These are phyloP conservation scores for Myrmecobius fasciatus DNA, from an alignment of 2,113 vertebrate species.

Conservation along the genomic window DNA sequence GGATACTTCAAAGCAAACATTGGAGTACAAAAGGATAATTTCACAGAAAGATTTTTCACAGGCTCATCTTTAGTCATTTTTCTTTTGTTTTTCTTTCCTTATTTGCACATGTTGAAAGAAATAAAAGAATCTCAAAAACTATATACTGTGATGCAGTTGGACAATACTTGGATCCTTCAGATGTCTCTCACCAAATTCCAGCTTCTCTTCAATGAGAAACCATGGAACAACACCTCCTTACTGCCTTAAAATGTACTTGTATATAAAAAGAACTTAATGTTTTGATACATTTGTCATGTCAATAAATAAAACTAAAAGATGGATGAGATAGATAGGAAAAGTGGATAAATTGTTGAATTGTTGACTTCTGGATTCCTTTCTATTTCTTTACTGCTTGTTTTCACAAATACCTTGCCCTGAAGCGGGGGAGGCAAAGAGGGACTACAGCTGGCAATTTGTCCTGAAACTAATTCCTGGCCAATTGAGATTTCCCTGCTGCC, in stretches of 20 bases:
- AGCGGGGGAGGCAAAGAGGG: not conserved
- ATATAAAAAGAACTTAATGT: not conserved
- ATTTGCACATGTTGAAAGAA: not conserved
- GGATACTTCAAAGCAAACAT: not conserved
- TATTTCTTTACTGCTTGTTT: conserved; percentile 38
- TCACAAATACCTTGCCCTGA: conserved; percentile 22
- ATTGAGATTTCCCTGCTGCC: conserved; percentile 59
- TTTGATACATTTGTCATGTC: not conserved
- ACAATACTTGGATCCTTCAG: conserved; percentile 22
- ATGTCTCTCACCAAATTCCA: not conserved
- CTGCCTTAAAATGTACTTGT: not conserved
- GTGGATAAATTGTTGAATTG: not conserved
- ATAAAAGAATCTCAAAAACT: conserved; percentile 11
- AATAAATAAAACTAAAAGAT: not conserved
- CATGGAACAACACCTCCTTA: not conserved
- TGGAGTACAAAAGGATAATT: not conserved
- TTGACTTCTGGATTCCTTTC: not conserved
- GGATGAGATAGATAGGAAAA: conserved; percentile 24
- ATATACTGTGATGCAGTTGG: not conserved
- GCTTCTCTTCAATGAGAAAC: not conserved
- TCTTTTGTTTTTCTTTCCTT: conserved; percentile 18
- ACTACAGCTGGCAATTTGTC: conserved; percentile 52
- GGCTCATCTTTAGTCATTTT: not conserved
- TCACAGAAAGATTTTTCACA: not conserved
- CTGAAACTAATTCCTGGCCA: conserved; percentile 66